Base-by-base conservation (phyloP, 2,888 invertebrate genomes). In the Myopa testacea region DNA sequence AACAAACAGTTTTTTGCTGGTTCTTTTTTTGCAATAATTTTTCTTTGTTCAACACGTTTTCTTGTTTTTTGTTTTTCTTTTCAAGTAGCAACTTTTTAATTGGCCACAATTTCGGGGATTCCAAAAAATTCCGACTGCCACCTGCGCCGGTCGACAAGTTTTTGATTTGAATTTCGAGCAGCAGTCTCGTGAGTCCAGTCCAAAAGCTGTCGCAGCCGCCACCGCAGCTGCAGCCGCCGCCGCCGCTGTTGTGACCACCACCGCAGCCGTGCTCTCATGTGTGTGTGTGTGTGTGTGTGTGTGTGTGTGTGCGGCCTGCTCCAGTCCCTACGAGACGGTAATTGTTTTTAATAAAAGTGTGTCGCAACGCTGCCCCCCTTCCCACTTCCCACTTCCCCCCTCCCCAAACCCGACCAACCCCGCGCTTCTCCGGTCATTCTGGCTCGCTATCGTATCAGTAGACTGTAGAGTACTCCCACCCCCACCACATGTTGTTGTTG, bases 131-230 rank as follows among this genome's bases (percentile, higher is more conserved):
- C 85, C 86, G 87, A 87, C 86, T 87, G 84, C 84, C 84, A 84
- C 86, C 87, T 87, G 86, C 87, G 87, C 86, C 86, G 86, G 86
- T 84, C 87, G 84, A 87, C 86, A 86, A 86, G 85, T 87, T 86
- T 86, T 85, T 86, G 87, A 87, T 84, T 86, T 84, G 84, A 82
- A 45, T 26, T 68, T 68, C 34, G 16, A 58, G 8, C n/a, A 7
- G 1, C 37, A n/a, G 55, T 7, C 34, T 67, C 45, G 63, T 52
- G 70, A 65, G 37, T 37, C 70, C 34, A 70, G n/a, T 14, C 40
- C 12, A 40, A 52, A 40, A 45, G 58, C 38, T 40, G 76, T 4
- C 50, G 62, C 58, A 19, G 68, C 26, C 34, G 68, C 58, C 14
- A 63, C 69, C 12, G 40, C n/a, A n/a, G 7, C 65, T 40, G 14